phyloP scores from a whole-genome alignment of 2,888 invertebrate species.

The Plagodis dolabraria region DNA sequence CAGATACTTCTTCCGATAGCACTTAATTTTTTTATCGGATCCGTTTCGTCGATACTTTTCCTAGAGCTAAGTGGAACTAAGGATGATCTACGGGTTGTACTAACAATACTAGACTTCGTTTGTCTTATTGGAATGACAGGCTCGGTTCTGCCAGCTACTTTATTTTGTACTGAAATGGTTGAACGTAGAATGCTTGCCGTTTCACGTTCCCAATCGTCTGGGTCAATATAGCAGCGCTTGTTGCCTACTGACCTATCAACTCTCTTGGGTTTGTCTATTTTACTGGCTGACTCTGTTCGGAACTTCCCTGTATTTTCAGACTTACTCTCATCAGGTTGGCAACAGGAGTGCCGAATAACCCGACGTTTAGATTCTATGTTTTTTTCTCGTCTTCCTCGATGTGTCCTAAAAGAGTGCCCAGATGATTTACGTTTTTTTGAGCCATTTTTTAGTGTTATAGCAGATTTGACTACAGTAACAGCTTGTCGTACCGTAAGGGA shows the following conservation, averaged over 20 bases:
- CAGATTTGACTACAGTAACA: constrained; percentile 76
- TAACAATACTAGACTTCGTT: constrained; percentile 64
- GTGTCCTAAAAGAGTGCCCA: constrained; percentile 77
- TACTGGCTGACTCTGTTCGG: constrained; percentile 75
- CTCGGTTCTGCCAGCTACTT: constrained; percentile 61
- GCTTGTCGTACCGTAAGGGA: constrained; percentile 80
- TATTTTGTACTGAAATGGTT: constrained; percentile 77
- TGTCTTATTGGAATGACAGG: constrained; percentile 55
- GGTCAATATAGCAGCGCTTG: constrained; percentile 82
- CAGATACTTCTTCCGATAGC: constrained; percentile 76
- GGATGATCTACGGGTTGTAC: constrained; percentile 51
- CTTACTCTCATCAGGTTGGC: constrained; percentile 59
- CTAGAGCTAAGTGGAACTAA: constrained; percentile 57
- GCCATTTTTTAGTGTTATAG: constrained; percentile 63
- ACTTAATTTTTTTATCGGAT: constrained; percentile 72
- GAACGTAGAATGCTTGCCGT: constrained; percentile 82
- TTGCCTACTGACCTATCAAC: constrained; percentile 80
- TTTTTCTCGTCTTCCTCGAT: constrained; percentile 78
- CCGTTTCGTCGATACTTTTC: constrained; percentile 56
- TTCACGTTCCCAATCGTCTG: constrained; percentile 82
- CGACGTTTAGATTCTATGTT: constrained; percentile 71
- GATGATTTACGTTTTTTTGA: constrained; percentile 81
- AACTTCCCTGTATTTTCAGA: constrained; percentile 57
- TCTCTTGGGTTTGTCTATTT: constrained; percentile 64
- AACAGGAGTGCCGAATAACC: constrained; percentile 75